Evolutionary conservation across 2,113 vertebrate species (phyloP), one percentile per base, ranked within the genome.

Genomic region (Ageneiosus marmoratus): DNA sequence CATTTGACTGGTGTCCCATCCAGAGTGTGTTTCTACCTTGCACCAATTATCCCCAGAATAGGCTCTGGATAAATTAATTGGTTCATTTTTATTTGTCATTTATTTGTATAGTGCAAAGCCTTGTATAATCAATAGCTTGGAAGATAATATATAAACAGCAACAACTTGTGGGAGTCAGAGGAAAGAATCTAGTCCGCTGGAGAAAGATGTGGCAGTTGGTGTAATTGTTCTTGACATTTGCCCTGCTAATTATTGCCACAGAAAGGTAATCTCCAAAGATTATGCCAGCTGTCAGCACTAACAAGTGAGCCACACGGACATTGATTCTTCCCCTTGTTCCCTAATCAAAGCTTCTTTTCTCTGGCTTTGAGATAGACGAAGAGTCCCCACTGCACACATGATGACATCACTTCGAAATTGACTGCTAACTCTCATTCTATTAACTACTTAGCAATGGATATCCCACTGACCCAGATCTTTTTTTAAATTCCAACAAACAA

Each of bases 261-360:
- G 77, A 80, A 93, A 95, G 93, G 93, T 94, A 94, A 95, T 95
- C 93, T 95, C 91, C 90, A 91, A 92, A 94, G 94, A 95, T 95
- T 95, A 93, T 86, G 90, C 92, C 93, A 91, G 90, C 90, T 90
- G 77, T 95, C 94, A 95, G 93, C 93, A 93, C 94, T 93, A 95
- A 94, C 82, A 83, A 93, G 89, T 90, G 83, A 87, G 89, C 62
- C 74, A 94, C 92, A 92, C 94, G 90, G 70, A 72, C 75, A 72
- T 58, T 50, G 53, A 74, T 62, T 74, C 60, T 41, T 72, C 65
- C 75, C 51, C 74, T 50, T 92, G 92, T 92, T 94, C 88, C 93
- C 29, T 94, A 95, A 95, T 94, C 92, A 95, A 95, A 93, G 34
- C 34, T 92, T 93, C 83, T 82, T 94, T 90, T 94, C 94, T 91